Evolutionary conservation across 2,888 invertebrate genomes (phyloP).

Genomic region (Philhelius pedissequus): DNA sequence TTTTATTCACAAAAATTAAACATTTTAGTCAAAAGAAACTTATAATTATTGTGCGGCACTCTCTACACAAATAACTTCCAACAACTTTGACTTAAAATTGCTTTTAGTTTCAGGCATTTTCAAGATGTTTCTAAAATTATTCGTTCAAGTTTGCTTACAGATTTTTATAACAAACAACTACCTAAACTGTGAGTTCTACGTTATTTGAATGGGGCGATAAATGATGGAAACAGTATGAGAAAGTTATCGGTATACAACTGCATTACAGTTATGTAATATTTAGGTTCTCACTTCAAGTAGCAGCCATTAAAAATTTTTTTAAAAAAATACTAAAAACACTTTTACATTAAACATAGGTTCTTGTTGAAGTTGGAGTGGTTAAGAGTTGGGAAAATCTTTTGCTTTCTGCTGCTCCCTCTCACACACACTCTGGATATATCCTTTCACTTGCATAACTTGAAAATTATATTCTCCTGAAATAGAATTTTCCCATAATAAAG

Average conservation of each 20-base stretch:
- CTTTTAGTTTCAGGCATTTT: neutral
- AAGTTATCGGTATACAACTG: neutral
- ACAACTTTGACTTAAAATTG: neutral
- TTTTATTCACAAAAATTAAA: no score
- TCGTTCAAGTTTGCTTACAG: neutral
- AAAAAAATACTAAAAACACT: neutral
- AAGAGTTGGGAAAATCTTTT: constrained; percentile 2
- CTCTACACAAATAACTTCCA: neutral
- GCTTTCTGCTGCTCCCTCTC: neutral
- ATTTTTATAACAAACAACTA: neutral
- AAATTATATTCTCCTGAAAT: constrained; percentile 5
- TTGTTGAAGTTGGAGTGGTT: constrained; percentile 11
- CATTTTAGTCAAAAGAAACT: neutral
- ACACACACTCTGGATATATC: neutral
- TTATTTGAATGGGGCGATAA: neutral
- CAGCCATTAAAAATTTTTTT: constrained; percentile 5
- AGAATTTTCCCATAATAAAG: constrained; percentile 7
- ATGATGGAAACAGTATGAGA: neutral
- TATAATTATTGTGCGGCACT: no score
- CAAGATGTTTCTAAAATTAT: neutral
- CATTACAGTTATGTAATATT: constrained; percentile 3
- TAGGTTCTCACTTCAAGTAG: neutral
- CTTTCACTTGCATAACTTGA: neutral
- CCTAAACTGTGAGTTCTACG: neutral
- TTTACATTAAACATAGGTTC: constrained; percentile 17